Percentiles rank a stretch among this genome's conserved stretches.
phyloP scores from a whole-genome alignment of 2,113 vertebrate genomes.

The Eudyptes chrysolophus region DNA sequence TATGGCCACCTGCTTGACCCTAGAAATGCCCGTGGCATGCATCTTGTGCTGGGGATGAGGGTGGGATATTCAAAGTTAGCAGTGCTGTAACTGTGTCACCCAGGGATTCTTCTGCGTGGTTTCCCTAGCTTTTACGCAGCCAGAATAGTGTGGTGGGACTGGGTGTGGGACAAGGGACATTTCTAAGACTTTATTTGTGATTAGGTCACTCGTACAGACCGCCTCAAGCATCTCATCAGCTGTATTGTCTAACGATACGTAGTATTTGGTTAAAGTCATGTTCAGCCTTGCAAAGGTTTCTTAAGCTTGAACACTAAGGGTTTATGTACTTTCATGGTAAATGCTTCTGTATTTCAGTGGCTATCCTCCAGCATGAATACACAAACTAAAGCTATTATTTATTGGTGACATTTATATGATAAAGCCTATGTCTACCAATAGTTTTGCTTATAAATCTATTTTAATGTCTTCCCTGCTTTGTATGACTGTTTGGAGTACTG shows the following conservation, averaged over 20 bases:
- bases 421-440: conserved; percentile 20
- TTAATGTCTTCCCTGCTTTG: conserved; percentile 6
- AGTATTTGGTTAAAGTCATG: background rate
- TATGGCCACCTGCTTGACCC: background rate
- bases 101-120: background rate
- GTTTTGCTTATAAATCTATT: conserved; percentile 56
- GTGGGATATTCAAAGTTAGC: background rate
- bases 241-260: background rate
- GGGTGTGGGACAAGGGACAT: background rate
- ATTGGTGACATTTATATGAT: conserved; percentile 36
- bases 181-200: background rate
- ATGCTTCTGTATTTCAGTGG: background rate
- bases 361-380: background rate
- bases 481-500: background rate
- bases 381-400: conserved; percentile 32
- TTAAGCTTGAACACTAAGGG: background rate
- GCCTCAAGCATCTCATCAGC: background rate
- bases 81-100: background rate
- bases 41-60: background rate
- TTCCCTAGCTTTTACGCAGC: background rate
- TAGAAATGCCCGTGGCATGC: background rate
- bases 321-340: background rate
- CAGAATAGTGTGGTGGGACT: background rate
- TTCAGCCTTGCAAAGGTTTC: background rate
- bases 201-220: background rate